These are phyloP conservation scores for Netelia inedita DNA, from an alignment of 2,888 invertebrate species.

Conservation along the genomic window DNA sequence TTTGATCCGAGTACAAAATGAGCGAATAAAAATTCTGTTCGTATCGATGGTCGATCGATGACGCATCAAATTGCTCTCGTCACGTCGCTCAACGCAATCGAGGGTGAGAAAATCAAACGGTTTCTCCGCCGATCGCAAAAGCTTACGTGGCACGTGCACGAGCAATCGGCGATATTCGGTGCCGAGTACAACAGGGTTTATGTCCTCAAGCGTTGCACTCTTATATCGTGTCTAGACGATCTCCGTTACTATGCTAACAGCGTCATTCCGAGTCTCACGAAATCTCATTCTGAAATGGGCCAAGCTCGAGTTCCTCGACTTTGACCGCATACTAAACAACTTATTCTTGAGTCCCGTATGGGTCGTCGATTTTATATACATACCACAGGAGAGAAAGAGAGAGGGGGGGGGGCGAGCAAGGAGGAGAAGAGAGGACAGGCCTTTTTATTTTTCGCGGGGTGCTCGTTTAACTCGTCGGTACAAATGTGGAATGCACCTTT, in stretches of 20 bases:
- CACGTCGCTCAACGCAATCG: neutral
- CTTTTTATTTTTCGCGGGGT: slow-evolving; percentile 28
- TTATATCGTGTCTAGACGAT: slow-evolving; percentile 67
- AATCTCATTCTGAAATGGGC: slow-evolving; percentile 70
- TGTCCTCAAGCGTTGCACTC: slow-evolving; percentile 43
- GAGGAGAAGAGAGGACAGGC: neutral
- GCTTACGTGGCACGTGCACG: slow-evolving; percentile 25
- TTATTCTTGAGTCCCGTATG: slow-evolving; percentile 45
- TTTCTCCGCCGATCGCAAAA: neutral
- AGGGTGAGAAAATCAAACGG: neutral
- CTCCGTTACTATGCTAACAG: slow-evolving; percentile 72
- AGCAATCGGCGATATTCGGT: slow-evolving; percentile 26
- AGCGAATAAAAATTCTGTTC: too few relatives aligned
- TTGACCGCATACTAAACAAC: slow-evolving; percentile 69
- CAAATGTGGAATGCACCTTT: slow-evolving; percentile 55
- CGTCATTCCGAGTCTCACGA: slow-evolving; percentile 67
- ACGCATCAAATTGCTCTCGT: too few relatives aligned
- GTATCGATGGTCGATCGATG: too few relatives aligned
- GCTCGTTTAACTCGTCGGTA: slow-evolving; percentile 29
- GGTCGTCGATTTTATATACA: slow-evolving; percentile 46
- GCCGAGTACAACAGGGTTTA: slow-evolving; percentile 1
- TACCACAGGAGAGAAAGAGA: slow-evolving; percentile 12
- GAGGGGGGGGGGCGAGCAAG: neutral
- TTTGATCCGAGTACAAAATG: too few relatives aligned
- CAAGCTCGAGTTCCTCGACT: slow-evolving; percentile 64